phyloP scores from a whole-genome alignment of 2,888 invertebrate species.

The Orchesella flavescens region DNA sequence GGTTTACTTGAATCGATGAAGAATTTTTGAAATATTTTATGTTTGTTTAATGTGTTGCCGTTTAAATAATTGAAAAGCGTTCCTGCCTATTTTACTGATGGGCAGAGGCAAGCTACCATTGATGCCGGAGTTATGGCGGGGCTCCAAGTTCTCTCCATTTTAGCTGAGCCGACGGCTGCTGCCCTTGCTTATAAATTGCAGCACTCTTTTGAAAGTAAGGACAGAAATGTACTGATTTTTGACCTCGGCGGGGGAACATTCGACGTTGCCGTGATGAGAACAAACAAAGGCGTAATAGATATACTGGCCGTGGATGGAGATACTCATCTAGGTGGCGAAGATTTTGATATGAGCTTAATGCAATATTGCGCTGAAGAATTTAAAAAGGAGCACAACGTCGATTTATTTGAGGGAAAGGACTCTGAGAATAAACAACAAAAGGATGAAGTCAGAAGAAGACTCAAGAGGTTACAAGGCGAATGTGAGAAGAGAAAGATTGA shows the following conservation, averaged over 20 bases:
- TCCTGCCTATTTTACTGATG: conserved; percentile 84
- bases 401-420: conserved; percentile 36
- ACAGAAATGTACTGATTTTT: conserved; percentile 52
- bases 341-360: conserved; percentile 80
- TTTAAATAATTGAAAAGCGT: too few relatives aligned
- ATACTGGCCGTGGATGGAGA: conserved; percentile 48
- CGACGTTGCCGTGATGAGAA: conserved; percentile 61
- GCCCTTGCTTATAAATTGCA: conserved; percentile 56
- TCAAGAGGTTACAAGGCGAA: conserved; percentile 43
- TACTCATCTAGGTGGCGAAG: conserved; percentile 57
- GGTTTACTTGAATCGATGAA: too few relatives aligned
- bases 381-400: conserved; percentile 2
- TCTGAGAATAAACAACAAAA: background rate
- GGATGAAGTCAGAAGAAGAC: conserved; percentile 19
- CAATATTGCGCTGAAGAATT: conserved; percentile 55
- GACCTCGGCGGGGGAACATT: conserved; percentile 69
- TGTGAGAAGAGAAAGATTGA: conserved; percentile 52
- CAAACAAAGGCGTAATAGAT: conserved; percentile 18
- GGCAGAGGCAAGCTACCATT: conserved; percentile 82
- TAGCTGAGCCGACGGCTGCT: conserved; percentile 82
- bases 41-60: too few relatives aligned
- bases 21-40: too few relatives aligned
- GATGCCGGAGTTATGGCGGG: conserved; percentile 89
- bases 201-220: background rate
- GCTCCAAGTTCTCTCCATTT: conserved; percentile 89